Conservation (phyloP, 2,888 invertebrate genomes). For the Kryphioiulus occultus region DNA sequence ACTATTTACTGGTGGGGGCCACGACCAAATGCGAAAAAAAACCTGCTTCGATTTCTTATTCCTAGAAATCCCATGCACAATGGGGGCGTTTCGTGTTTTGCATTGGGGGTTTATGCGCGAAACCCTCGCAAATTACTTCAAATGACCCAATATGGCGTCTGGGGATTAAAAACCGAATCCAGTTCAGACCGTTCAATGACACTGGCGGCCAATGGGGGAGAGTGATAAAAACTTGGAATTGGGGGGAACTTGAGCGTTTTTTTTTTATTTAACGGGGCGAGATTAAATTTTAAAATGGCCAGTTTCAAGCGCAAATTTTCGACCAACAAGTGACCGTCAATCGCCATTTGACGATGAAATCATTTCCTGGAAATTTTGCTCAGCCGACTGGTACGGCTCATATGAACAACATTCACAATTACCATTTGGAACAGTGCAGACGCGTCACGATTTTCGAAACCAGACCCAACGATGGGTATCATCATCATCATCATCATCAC, state of each 20-base stretch:
- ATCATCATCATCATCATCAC: too few relatives aligned
- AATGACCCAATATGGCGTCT: slow-evolving; percentile 35
- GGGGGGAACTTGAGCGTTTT: background rate
- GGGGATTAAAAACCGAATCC: slow-evolving; percentile 35
- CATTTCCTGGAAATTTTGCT: background rate
- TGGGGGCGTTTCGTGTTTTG: slow-evolving; percentile 20
- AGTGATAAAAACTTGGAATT: background rate
- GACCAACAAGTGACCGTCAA: background rate
- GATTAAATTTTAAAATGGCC: slow-evolving; percentile 11
- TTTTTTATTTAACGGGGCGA: background rate
- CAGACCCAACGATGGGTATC: too few relatives aligned
- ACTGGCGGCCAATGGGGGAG: background rate
- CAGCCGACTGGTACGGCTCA: background rate
- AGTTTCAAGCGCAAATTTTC: background rate
- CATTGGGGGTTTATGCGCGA: background rate
- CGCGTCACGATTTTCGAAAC: background rate
- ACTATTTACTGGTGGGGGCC: background rate
- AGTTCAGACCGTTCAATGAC: slow-evolving; percentile 31
- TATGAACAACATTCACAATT: too few relatives aligned
- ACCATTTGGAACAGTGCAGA: background rate
- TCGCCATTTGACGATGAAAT: background rate
- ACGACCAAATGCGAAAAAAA: background rate
- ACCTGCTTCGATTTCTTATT: slow-evolving; percentile 29
- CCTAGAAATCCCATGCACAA: slow-evolving; percentile 26
- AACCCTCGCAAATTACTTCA: slow-evolving; percentile 26